Percentiles rank a stretch among this genome's conserved stretches.
Evolutionary conservation across 2,797 vertebrate genomes (phyloP).

Genomic region (Echeneis naucrates): DNA sequence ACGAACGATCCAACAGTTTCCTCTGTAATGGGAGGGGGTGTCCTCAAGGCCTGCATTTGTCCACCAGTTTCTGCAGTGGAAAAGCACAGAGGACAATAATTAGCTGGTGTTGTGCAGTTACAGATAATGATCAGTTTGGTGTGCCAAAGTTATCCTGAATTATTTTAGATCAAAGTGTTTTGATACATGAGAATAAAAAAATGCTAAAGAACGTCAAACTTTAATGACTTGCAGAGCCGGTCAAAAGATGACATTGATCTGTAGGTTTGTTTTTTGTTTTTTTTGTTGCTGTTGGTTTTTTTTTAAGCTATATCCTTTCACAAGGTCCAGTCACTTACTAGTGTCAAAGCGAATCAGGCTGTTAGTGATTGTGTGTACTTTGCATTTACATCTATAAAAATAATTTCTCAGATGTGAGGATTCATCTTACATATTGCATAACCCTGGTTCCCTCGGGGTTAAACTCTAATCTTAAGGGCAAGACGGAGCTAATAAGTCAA

Average conservation of each 20-base stretch:
- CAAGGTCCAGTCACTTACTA: not conserved
- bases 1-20: not conserved
- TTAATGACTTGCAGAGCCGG: not conserved
- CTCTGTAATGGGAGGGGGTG: not conserved
- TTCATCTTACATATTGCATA: not conserved
- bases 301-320: not conserved
- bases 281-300: not conserved
- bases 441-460: not conserved
- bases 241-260: not conserved
- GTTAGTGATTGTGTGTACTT: not conserved
- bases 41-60: not conserved
- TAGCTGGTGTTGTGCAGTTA: not conserved
- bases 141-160: not conserved
- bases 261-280: no score
- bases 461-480: not conserved
- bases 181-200: no score
- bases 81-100: not conserved
- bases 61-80: slow-evolving; percentile 1
- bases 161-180: not conserved
- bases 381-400: not conserved
- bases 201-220: slow-evolving; percentile 2
- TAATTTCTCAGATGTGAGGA: not conserved
- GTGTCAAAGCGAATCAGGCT: not conserved
- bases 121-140: not conserved
- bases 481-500: not conserved